Evolutionary conservation across 1,140 invertebrate species (phyloP).

Genomic region (Callitettix versicolor): DNA sequence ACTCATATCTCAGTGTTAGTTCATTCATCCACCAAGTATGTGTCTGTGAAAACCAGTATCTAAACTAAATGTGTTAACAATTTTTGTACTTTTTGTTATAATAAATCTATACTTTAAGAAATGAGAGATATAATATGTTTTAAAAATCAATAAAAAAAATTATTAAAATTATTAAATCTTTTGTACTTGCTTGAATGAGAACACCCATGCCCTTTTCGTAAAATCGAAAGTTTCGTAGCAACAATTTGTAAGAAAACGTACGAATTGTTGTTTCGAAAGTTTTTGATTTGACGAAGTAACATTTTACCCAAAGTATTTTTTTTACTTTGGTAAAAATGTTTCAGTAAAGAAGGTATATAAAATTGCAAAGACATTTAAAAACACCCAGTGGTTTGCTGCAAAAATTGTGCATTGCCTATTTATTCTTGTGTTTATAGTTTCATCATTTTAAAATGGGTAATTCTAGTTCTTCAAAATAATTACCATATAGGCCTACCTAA

Average conservation of each 20-base stretch:
- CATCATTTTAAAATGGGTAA: no score
- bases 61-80: slow-evolving; percentile 5
- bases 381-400: no score
- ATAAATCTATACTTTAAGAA: slow-evolving; percentile 3
- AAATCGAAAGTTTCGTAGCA: neutral
- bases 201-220: neutral
- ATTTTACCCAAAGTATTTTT: neutral
- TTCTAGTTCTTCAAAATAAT: no score
- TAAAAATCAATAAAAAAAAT: slow-evolving; percentile 11
- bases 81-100: slow-evolving; percentile 15
- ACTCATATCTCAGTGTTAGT: neutral
- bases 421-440: no score
- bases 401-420: no score
- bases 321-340: neutral
- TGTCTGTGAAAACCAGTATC: neutral
- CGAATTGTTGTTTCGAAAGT: neutral
- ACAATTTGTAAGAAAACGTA: no score
- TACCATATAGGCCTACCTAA: no score
- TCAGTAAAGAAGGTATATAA: neutral
- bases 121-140: neutral
- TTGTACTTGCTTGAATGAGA: neutral
- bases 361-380: no score
- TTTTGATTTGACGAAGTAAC: neutral
- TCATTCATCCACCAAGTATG: slow-evolving; percentile 3
- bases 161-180: slow-evolving; percentile 1